Conservation (phyloP, 53 echinoderm and acorn worm genomes). For the Henricia sp. region DNA sequence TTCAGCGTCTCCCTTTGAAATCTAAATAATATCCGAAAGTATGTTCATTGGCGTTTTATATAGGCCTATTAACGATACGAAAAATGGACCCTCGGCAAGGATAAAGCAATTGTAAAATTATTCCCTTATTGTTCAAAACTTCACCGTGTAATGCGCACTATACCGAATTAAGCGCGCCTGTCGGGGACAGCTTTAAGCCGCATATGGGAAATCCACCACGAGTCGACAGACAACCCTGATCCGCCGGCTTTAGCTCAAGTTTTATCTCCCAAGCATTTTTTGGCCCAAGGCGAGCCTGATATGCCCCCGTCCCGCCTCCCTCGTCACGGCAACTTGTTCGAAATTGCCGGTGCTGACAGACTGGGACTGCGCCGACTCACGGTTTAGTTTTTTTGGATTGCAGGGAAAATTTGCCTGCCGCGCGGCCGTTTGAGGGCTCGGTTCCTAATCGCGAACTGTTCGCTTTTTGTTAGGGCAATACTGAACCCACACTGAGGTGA, state of each 20-base stretch:
- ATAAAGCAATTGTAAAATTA: too few relatives aligned
- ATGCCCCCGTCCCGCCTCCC: conserved; percentile 56
- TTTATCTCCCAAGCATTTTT: conserved; percentile 4
- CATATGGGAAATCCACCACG: conserved; percentile 41
- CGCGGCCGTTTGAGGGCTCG: not conserved
- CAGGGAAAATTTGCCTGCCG: not conserved
- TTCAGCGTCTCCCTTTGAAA: too few relatives aligned
- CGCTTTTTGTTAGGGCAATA: not conserved
- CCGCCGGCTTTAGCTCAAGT: conserved; percentile 48
- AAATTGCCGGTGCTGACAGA: conserved; percentile 60
- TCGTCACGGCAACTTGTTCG: conserved; percentile 55
- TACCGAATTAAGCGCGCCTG: not conserved
- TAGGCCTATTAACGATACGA: too few relatives aligned
- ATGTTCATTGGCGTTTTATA: too few relatives aligned
- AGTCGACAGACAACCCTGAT: conserved; percentile 60
- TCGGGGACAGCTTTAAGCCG: conserved; percentile 16
- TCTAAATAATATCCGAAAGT: too few relatives aligned
- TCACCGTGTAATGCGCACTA: too few relatives aligned
- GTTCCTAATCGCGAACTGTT: not conserved
- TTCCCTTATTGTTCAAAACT: too few relatives aligned
- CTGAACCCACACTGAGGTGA: conserved; percentile 18
- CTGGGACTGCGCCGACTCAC: conserved; percentile 38
- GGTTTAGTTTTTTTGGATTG: not conserved
- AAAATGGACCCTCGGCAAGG: too few relatives aligned
- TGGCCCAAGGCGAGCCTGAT: conserved; percentile 52